Conservation (phyloP, 1,140 invertebrate species). For the Cherax destructor region DNA sequence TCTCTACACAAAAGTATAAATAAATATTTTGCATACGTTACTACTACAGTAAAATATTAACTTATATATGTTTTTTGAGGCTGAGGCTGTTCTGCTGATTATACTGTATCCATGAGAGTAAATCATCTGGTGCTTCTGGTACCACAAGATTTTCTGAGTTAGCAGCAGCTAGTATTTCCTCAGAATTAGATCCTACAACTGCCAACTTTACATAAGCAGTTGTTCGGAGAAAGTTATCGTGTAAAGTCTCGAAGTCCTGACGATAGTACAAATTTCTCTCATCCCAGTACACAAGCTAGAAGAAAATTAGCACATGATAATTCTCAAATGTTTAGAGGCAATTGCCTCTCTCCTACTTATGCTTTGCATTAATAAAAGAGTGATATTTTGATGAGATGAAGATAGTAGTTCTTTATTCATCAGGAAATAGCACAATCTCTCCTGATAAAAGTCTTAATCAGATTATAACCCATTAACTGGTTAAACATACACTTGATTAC, state of each 20-base stretch:
- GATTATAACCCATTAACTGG: too few relatives aligned
- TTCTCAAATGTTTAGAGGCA: too few relatives aligned
- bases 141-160: background rate
- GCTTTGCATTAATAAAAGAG: too few relatives aligned
- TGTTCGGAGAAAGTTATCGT: slow-evolving; percentile 66
- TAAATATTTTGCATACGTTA: too few relatives aligned
- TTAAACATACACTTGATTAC: too few relatives aligned
- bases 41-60: too few relatives aligned
- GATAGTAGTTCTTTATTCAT: too few relatives aligned
- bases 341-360: too few relatives aligned
- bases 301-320: background rate
- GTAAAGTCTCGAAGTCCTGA: slow-evolving; percentile 57
- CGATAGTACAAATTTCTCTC: slow-evolving; percentile 64
- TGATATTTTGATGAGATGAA: too few relatives aligned
- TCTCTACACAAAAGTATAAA: too few relatives aligned
- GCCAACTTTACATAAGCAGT: slow-evolving; percentile 65
- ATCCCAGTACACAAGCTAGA: slow-evolving; percentile 66
- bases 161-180: slow-evolving; percentile 28
- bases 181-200: slow-evolving; percentile 41
- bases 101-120: slow-evolving; percentile 48
- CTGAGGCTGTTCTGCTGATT: slow-evolving; percentile 34
- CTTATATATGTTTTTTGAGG: slow-evolving; percentile 24
- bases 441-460: too few relatives aligned
- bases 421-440: too few relatives aligned
- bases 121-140: slow-evolving; percentile 30